These are phyloP conservation scores for Eupithecia dodoneata DNA, from an alignment of 2,888 invertebrate genomes.

Conservation along the genomic window DNA sequence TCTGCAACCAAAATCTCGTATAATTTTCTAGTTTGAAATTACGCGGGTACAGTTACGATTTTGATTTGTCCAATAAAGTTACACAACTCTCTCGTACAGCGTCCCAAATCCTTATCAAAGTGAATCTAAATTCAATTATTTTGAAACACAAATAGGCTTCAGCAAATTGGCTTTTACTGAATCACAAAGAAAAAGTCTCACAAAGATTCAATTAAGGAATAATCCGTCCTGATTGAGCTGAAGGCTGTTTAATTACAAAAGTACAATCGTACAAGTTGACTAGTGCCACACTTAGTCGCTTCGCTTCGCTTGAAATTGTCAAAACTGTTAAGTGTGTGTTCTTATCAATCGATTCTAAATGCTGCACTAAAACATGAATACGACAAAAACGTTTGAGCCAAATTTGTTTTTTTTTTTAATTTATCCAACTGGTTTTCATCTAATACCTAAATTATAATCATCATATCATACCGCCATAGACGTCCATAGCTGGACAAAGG, in stretches of 20 bases:
- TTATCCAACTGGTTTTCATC: no score
- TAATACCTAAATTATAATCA: no score
- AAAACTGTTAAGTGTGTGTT: no score
- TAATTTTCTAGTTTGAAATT: constrained; percentile 6
- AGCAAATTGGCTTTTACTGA: constrained; percentile 33
- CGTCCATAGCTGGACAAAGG: no score
- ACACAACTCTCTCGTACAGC: constrained; percentile 5
- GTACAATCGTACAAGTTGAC: constrained; percentile 9
- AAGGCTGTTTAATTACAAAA: constrained; percentile 49
- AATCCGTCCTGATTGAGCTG: constrained; percentile 13
- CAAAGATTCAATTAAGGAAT: constrained; percentile 26
- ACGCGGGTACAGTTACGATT: background rate
- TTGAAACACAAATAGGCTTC: constrained; percentile 27
- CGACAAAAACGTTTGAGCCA: no score
- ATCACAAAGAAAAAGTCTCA: constrained; percentile 26
- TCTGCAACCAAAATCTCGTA: background rate
- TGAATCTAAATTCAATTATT: constrained; percentile 33
- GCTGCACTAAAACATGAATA: no score
- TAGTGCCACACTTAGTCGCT: no score
- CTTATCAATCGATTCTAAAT: no score
- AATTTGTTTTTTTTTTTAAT: no score
- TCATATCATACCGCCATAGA: no score
- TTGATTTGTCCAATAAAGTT: background rate
- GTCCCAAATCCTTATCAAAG: constrained; percentile 33
- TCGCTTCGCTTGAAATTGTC: no score